Base-by-base conservation (phyloP, 2,888 invertebrate species). In the Tachina lurida region DNA sequence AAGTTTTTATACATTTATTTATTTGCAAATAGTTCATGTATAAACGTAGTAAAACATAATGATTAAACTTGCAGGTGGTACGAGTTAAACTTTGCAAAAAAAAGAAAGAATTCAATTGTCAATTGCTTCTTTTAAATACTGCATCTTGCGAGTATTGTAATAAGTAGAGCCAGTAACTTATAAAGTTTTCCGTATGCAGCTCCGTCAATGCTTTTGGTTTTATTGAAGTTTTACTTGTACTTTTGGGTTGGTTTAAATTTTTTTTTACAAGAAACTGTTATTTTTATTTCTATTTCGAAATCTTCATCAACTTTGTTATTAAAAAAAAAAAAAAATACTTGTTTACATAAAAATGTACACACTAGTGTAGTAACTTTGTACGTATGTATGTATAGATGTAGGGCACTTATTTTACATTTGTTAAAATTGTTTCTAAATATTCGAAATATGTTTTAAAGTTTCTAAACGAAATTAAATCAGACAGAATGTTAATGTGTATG, bases 231-330 rank as follows among this genome's bases (percentile, higher is more conserved):
- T 84, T 71, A 80, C 49, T 73, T 67, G 74, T 82, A 75, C 70
- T 84, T 77, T 41, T 62, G 47, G 2, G 10, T 45, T 71, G 60
- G 13, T 56, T 75, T 52, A 67, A 10, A 54, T 15, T 12, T 58
- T 62, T 43, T 73, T 49, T 13, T 39, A 49, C 22, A 77, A 75
- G 39, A 84, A 78, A 77, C 84, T 67, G 39, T 71, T 68, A n/a
- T 31, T 60, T 70, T 70, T 79, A 47, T 71, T 80, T 62, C 54
- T 17, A 71, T 80, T 81, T 81, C 81, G 77, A 84, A 87, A 84
- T 76, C 65, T 58, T 76, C 67, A 43, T 78, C 75, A 82, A 82
- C 74, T 84, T 82, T 82, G 84, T 70, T 78, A 78, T 85, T 81
- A 78, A 76, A 76, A 54, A 62, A 62, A 78, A 76, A 76, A 54